Evolutionary conservation across 2,797 vertebrate genomes (phyloP), one percentile per base, ranked within the genome.

Genomic region (Chelmon rostratus): DNA sequence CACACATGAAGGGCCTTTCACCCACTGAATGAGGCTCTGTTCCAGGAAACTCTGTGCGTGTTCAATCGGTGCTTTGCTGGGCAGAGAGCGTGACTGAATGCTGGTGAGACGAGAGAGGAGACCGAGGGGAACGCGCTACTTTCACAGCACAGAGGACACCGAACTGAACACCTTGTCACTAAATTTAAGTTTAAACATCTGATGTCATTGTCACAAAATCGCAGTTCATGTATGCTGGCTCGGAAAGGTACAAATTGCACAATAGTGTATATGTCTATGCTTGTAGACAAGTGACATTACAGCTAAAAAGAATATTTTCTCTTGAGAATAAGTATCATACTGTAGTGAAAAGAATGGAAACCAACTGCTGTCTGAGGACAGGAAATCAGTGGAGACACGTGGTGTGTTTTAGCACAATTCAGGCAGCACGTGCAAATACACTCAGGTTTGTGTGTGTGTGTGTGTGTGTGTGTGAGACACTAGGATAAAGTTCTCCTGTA

Each of bases 401-500:
- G 19, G 2, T 31, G 25, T 42, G 6, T 62, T 61, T 61, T 18
- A 25, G 15, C 11, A 4, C 0, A 9, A 9, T 66, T 37, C 50
- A 37, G 49, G 5, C 11, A 33, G 6, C 28, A 28, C 31, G 3
- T 28, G 28, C 28, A 31, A 44, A 1, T 18, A 3, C 5, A 44
- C 2, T 25, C 10, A 8, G 16, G 13, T 42, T 53, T 63, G 18
- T 58, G 21, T 49, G 38, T 68, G n/a, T 37, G 63, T 40, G 28
- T 31, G 28, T 31, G 28, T 31, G 28, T 31, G 28, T 31, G 28
- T 4, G 3, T 31, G 28, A 4, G 40, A 69, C 75, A 63, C 68
- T 19, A 59, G 82, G 76, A 83, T 82, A 73, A 82, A n/a, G 69
- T 70, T 79, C 21, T 72, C 46, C 68, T 40, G 13, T 21, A 67